Percentiles rank a stretch among this genome's conserved stretches.
Conservation (phyloP, 1,140 invertebrate species). For the Euschistus heros region DNA sequence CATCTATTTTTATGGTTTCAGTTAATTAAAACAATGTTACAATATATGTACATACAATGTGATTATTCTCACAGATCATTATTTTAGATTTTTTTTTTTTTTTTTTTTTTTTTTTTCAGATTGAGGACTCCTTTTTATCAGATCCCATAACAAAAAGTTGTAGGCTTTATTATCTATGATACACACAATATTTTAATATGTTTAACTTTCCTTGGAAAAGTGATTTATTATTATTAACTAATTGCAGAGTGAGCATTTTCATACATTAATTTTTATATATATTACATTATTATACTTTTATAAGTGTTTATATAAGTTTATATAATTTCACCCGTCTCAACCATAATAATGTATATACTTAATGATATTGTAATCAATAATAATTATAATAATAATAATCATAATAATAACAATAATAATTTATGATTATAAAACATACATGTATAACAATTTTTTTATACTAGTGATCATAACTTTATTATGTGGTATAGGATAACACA, state of each 20-base stretch:
- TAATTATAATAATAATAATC: not conserved
- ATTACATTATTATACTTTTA: constrained; percentile 26
- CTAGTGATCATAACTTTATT: not conserved
- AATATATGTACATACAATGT: constrained; percentile 17
- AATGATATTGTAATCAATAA: constrained; percentile 17
- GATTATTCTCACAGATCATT: constrained; percentile 15
- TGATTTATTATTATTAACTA: constrained; percentile 27
- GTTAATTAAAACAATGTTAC: constrained; percentile 18
- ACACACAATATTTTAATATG: constrained; percentile 25
- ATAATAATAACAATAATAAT: constrained; percentile 25
- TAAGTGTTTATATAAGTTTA: constrained; percentile 26
- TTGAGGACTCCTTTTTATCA: constrained; percentile 16
- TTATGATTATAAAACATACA: constrained; percentile 23
- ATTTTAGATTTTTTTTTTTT: too few species aligned
- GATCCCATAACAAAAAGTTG: constrained; percentile 22
- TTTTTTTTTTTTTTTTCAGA: too few species aligned
- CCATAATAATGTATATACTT: constrained; percentile 25
- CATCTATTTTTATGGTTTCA: not conserved
- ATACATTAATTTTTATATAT: constrained; percentile 26
- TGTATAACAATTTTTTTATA: constrained; percentile 19
- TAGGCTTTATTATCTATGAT: constrained; percentile 24
- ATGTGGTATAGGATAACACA: constrained; percentile 4
- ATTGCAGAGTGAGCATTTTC: constrained; percentile 27
- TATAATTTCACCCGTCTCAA: constrained; percentile 26
- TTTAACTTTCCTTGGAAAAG: constrained; percentile 25